These are phyloP conservation scores for Megaceryle alcyon DNA, from an alignment of 2,797 vertebrate genomes.

Conservation along the genomic window DNA sequence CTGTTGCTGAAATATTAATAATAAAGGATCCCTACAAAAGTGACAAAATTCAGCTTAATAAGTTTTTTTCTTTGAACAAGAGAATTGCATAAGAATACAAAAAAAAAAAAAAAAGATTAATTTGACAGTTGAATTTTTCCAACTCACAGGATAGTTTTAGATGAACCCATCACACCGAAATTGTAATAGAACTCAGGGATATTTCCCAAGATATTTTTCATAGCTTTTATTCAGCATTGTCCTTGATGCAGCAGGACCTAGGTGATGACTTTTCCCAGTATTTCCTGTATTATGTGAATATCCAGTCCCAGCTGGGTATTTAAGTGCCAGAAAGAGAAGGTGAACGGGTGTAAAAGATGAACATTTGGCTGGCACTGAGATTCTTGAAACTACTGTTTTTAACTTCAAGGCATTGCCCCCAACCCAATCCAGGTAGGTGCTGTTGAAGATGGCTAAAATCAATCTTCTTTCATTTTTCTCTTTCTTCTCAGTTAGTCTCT, in stretches of 20 bases:
- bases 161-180: not conserved
- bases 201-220: not conserved
- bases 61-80: not conserved
- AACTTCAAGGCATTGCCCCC: not conserved
- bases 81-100: not conserved
- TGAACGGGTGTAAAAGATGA: not conserved
- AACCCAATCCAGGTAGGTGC: not conserved
- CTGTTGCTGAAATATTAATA: not conserved
- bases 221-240: not conserved
- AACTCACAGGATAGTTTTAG: not conserved
- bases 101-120: not conserved
- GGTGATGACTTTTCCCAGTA: not conserved
- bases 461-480: not conserved
- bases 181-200: not conserved
- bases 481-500: not conserved
- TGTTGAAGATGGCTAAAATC: not conserved
- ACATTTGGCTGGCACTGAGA: not conserved
- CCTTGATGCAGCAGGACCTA: not conserved
- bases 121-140: not conserved
- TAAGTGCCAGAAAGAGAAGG: not conserved
- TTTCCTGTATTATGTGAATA: not conserved
- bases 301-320: not conserved
- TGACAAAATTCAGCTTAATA: not conserved
- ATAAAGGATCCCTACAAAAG: not conserved
- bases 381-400: not conserved